Evolutionary conservation across 2,888 invertebrate species (phyloP).

Genomic region (Amphimallon solstitiale): DNA sequence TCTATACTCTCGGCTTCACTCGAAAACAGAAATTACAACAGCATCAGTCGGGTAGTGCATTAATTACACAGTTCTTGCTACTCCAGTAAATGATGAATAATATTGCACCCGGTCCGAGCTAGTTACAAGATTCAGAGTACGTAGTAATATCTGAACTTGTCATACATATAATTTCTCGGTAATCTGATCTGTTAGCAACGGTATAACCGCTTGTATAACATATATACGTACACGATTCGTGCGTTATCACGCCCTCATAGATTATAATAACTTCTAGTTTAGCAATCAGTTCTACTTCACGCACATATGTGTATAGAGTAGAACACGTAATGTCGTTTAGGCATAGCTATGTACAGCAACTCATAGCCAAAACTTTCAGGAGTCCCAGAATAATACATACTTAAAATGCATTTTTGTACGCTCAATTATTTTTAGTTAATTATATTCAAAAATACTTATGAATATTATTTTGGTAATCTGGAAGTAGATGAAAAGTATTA

Average conservation of each 20-base stretch:
- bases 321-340: too few relatives aligned
- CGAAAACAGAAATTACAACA: too few relatives aligned
- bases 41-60: too few relatives aligned
- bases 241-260: constrained; percentile 34
- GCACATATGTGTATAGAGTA: neutral
- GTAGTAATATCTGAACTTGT: constrained; percentile 29
- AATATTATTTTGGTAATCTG: too few relatives aligned
- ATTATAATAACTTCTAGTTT: constrained; percentile 38
- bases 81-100: constrained; percentile 16
- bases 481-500: too few relatives aligned
- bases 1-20: too few relatives aligned
- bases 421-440: too few relatives aligned
- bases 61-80: neutral
- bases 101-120: neutral
- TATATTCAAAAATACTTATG: too few relatives aligned
- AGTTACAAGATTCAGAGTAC: neutral
- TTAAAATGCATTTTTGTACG: too few relatives aligned
- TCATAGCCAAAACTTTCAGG: too few relatives aligned
- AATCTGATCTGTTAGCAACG: constrained; percentile 36
- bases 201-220: constrained; percentile 3
- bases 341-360: too few relatives aligned
- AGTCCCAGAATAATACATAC: too few relatives aligned
- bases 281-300: constrained; percentile 25
- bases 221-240: constrained; percentile 28
- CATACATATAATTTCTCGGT: constrained; percentile 35